These are phyloP conservation scores for Sarcophaga rosellei DNA, from an alignment of 2,888 invertebrate species.

Conservation along the genomic window DNA sequence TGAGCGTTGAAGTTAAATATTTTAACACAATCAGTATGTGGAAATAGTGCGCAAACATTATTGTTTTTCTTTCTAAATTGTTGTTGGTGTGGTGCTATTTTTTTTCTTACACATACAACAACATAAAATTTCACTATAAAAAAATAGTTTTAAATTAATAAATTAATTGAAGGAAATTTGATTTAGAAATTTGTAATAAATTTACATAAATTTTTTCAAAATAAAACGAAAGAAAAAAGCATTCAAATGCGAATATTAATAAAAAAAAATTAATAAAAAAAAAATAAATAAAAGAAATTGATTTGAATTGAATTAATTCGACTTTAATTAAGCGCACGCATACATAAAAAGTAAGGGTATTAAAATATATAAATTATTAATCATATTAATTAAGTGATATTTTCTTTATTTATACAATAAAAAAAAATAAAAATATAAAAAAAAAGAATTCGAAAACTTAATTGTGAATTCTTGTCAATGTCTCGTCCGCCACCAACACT, in stretches of 20 bases:
- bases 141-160: slow-evolving; percentile 20
- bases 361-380: neutral
- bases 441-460: neutral
- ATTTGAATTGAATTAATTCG: neutral
- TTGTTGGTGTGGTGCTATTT: neutral
- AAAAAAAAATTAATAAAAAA: no score
- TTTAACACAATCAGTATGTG: slow-evolving; percentile 39
- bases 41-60: slow-evolving; percentile 32
- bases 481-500: neutral
- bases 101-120: neutral
- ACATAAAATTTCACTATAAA: slow-evolving; percentile 42
- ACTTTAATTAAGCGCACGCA: slow-evolving; percentile 20
- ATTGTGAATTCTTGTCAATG: slow-evolving; percentile 37
- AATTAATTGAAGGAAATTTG: slow-evolving; percentile 48
- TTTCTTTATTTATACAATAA: neutral
- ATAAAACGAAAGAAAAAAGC: slow-evolving; percentile 12
- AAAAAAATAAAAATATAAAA: no score
- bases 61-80: neutral
- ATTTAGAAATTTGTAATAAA: slow-evolving; percentile 23
- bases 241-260: neutral
- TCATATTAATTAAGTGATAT: slow-evolving; percentile 26
- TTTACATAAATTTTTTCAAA: neutral
- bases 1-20: slow-evolving; percentile 65
- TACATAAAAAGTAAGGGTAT: slow-evolving; percentile 37
- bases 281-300: neutral